A percentile compares a stretch with the other conserved stretches of the same genome.
phyloP scores from a whole-genome alignment of 2,113 vertebrate species.

The Pyrgilauda ruficollis region DNA sequence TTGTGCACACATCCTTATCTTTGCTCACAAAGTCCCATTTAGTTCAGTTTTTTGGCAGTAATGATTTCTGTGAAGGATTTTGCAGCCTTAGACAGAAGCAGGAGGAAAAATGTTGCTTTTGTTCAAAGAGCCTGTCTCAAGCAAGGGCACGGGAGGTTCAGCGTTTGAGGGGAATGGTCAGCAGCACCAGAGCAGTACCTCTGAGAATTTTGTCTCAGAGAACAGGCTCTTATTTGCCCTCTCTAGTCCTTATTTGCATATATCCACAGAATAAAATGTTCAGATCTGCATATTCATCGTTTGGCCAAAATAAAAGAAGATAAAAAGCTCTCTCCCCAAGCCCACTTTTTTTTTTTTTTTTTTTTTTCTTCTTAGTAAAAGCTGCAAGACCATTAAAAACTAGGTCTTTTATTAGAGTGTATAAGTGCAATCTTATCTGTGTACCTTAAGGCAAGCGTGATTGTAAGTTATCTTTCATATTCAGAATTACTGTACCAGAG shows the following conservation, averaged over 20 bases:
- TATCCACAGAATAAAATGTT: not conserved
- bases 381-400: not conserved
- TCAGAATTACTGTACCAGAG: constrained; percentile 23
- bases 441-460: not conserved
- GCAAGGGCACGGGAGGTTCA: not conserved
- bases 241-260: not conserved
- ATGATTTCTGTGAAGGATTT: not conserved
- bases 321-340: not conserved
- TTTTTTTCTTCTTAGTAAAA: not conserved
- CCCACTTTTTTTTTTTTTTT: not conserved
- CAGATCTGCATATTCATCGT: not conserved
- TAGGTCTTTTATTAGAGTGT: not conserved
- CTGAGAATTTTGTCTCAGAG: not conserved
- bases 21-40: not conserved
- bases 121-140: not conserved
- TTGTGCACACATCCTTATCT: not conserved
- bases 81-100: not conserved
- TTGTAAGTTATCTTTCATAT: constrained; percentile 37
- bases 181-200: not conserved
- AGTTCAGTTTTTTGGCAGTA: not conserved
- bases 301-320: not conserved
- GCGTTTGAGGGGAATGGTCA: not conserved
- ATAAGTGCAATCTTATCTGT: not conserved
- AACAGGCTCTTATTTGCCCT: not conserved
- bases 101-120: not conserved